Evolutionary conservation across 2,888 invertebrate species (phyloP).

Genomic region (Rapana venosa): DNA sequence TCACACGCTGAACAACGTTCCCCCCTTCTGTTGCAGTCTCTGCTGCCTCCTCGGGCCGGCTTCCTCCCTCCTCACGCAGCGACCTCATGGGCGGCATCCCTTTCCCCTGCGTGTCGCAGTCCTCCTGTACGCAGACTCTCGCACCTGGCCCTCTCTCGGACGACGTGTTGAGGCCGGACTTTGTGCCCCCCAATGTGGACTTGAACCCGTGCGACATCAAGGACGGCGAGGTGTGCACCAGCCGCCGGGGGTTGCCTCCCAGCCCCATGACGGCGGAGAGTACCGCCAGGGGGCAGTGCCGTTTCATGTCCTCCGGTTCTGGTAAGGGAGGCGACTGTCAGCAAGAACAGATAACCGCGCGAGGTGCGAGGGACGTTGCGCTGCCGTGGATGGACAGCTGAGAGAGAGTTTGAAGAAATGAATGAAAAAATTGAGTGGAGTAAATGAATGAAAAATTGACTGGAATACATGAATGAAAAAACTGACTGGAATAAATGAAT

Average conservation of each 20-base stretch:
- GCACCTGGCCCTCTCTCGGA: conserved; percentile 32
- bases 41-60: conserved; percentile 24
- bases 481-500: too few species aligned
- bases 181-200: conserved; percentile 68
- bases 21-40: not conserved
- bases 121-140: not conserved
- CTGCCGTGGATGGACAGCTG: conserved; percentile 34
- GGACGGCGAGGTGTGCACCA: conserved; percentile 60
- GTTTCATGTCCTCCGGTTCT: not conserved
- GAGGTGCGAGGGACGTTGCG: not conserved
- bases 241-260: not conserved
- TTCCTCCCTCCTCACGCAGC: conserved; percentile 31
- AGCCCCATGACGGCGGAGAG: not conserved
- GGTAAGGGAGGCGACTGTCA: conserved; percentile 21
- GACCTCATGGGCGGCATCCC: not conserved
- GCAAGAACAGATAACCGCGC: not conserved
- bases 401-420: not conserved
- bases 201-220: conserved; percentile 61
- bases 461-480: too few species aligned
- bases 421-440: too few species aligned
- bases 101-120: not conserved
- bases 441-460: too few species aligned
- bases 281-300: not conserved
- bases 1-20: not conserved
- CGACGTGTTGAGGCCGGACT: conserved; percentile 52